A percentile compares a stretch with the other conserved stretches of the same genome.
Conservation (phyloP, 2,888 invertebrate genomes). For the Drosophila ustulata region DNA sequence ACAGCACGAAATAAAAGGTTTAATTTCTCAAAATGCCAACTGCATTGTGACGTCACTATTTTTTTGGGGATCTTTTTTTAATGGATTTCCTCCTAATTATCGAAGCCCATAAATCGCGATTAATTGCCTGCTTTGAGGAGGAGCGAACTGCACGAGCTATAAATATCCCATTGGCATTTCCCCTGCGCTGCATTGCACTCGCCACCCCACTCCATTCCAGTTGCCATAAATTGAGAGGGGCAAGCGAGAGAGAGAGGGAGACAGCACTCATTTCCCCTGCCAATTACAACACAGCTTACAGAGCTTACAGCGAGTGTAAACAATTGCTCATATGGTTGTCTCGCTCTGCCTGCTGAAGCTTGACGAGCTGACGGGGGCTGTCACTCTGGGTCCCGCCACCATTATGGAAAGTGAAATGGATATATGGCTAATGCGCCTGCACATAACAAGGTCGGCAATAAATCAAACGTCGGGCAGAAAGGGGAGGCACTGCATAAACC, state of each 20-base stretch:
- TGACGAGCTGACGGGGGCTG: slow-evolving; percentile 63
- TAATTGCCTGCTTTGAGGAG: slow-evolving; percentile 10
- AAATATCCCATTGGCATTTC: slow-evolving; percentile 50
- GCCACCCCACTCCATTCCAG: slow-evolving; percentile 22
- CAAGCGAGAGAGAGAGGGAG: slow-evolving; percentile 25
- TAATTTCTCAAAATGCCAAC: neutral
- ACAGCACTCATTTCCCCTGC: slow-evolving; percentile 59
- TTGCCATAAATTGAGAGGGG: slow-evolving; percentile 72
- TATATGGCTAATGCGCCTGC: slow-evolving; percentile 84
- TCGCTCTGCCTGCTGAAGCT: slow-evolving; percentile 60
- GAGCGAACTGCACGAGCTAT: slow-evolving; percentile 18
- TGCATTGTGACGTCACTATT: slow-evolving; percentile 31
- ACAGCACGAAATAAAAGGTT: neutral
- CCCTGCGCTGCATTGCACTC: slow-evolving; percentile 61
- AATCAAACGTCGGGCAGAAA: slow-evolving; percentile 77
- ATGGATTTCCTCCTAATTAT: slow-evolving; percentile 70
- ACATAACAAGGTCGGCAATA: slow-evolving; percentile 85
- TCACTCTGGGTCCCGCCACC: slow-evolving; percentile 72
- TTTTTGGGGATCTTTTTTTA: slow-evolving; percentile 42
- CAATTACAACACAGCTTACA: slow-evolving; percentile 37
- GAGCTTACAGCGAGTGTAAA: slow-evolving; percentile 51
- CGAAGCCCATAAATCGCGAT: slow-evolving; percentile 60
- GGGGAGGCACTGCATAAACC: slow-evolving; percentile 41
- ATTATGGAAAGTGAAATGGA: slow-evolving; percentile 85
- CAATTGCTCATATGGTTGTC: slow-evolving; percentile 47